A percentile compares a stretch with the other conserved stretches of the same genome.
Evolutionary conservation across 2,797 vertebrate species (phyloP).

Genomic region (Apogon hyalosoma): DNA sequence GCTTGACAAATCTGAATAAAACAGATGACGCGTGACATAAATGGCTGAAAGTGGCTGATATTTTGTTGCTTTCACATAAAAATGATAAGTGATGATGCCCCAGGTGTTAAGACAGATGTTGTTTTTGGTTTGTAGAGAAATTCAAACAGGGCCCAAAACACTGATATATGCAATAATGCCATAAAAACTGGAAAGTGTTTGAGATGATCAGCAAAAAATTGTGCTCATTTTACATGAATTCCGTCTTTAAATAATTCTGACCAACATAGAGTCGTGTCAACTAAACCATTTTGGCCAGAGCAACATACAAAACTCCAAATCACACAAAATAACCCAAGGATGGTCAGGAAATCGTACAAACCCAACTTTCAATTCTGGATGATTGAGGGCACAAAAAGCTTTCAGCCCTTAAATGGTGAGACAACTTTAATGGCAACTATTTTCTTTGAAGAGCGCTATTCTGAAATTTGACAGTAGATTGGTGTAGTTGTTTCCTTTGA

Average conservation of each 20-base stretch:
- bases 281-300: conserved; percentile 31
- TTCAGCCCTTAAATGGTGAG: conserved; percentile 58
- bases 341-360: conserved; percentile 39
- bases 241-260: conserved; percentile 19
- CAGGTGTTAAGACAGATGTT: conserved; percentile 32
- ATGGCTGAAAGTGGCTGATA: conserved; percentile 12
- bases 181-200: conserved; percentile 1
- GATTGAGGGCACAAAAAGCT: conserved; percentile 61
- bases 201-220: no score
- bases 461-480: conserved; percentile 67
- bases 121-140: conserved; percentile 24
- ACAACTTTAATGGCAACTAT: conserved; percentile 69
- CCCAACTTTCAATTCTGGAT: conserved; percentile 56
- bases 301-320: conserved; percentile 25
- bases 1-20: conserved; percentile 42
- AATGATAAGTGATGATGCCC: conserved; percentile 14
- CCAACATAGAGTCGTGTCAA: conserved; percentile 25
- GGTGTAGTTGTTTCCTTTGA: conserved; percentile 61
- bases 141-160: conserved; percentile 6
- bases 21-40: conserved; percentile 29
- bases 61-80: conserved; percentile 48
- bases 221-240: neutral
- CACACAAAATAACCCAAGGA: conserved; percentile 39
- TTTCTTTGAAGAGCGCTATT: conserved; percentile 69
- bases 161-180: conserved; percentile 4